Conservation (phyloP, 2,797 vertebrate genomes). For the Ctenopoma kingsleyae region DNA sequence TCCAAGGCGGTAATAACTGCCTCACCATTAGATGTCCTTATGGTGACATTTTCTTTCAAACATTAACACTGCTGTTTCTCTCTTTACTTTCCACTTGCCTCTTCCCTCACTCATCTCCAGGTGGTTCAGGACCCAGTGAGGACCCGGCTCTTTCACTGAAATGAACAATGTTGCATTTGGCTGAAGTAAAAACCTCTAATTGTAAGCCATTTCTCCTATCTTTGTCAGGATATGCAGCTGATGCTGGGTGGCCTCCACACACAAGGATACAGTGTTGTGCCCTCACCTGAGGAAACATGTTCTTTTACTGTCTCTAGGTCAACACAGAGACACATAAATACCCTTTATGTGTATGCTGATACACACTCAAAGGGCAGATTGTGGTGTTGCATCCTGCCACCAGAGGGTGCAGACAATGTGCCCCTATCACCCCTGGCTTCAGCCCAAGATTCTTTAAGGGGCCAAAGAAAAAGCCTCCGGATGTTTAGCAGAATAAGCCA, state of each 20-base stretch:
- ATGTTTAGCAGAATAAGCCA: conserved; percentile 64
- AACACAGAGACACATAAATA: conserved; percentile 30
- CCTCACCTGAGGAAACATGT: conserved; percentile 62
- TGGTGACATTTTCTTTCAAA: conserved; percentile 60
- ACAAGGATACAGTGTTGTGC: conserved; percentile 58
- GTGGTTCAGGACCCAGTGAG: conserved; percentile 51
- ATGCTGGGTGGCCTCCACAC: conserved; percentile 72
- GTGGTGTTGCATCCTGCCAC: conserved; percentile 81
- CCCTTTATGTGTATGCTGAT: conserved; percentile 19
- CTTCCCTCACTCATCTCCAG: conserved; percentile 62
- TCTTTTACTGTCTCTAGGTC: conserved; percentile 41
- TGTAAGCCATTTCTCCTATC: conserved; percentile 69
- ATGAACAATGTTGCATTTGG: conserved; percentile 75
- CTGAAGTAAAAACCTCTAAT: conserved; percentile 60
- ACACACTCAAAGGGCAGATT: conserved; percentile 57
- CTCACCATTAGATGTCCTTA: conserved; percentile 30
- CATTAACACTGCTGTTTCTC: conserved; percentile 66
- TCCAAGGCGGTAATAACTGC: conserved; percentile 33
- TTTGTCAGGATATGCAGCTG: conserved; percentile 63
- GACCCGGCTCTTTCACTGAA: conserved; percentile 54
- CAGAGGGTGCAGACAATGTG: conserved; percentile 86
- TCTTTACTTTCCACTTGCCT: conserved; percentile 48
- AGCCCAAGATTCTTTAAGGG: conserved; percentile 57
- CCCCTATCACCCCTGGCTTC: conserved; percentile 74
- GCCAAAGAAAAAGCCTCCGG: conserved; percentile 70